Base-by-base conservation (phyloP, 1,140 invertebrate genomes). In the Drosophila teissieri region DNA sequence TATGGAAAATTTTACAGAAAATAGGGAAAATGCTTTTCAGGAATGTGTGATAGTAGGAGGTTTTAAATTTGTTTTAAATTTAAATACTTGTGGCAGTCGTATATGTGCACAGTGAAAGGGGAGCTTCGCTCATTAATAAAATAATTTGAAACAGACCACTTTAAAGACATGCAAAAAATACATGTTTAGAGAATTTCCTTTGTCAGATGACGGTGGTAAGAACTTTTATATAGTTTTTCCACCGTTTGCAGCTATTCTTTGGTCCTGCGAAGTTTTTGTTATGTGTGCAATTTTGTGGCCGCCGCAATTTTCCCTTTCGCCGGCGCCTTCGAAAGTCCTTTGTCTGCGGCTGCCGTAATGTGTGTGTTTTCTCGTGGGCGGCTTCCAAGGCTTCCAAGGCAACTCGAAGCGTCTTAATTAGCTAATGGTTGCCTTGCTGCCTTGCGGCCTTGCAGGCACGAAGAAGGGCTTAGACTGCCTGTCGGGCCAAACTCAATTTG, bases 401-500 rank as follows among this genome's bases (percentile, higher is more conserved):
- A 22, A 65, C 67, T 70, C 34, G 63, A 54, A 65, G 46, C 56
- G 46, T 76, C 75, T 76, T 79, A 86, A 88, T 86, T 86, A 88
- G 72, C 75, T 83, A 86, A 83, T 83, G 83, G 75, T 44, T 77
- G 73, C 65, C 65, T 77, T 44, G 53, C 67, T 56, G 48, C 51
- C 42, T 19, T 24, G 52, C 36, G 46, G 51, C 55, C 61, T 80
- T 67, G 56, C 22, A 68, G 70, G 54, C 55, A 86, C 68, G 64
- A 68, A 86, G 64, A 53, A 51, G 51, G 53, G 73, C 78, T 78
- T 69, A 74, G 58, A 70, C 19, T 36, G 53, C 40, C 48, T 45
- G 51, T 44, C 60, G 27, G 36, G 64, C 61, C 44, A 73, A 63
- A 78, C 78, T 65, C 74, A 82, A 82, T 88, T 88, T 78, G 42